Conservation (phyloP, 2,113 vertebrate species). For the Lampris megalopsis region DNA sequence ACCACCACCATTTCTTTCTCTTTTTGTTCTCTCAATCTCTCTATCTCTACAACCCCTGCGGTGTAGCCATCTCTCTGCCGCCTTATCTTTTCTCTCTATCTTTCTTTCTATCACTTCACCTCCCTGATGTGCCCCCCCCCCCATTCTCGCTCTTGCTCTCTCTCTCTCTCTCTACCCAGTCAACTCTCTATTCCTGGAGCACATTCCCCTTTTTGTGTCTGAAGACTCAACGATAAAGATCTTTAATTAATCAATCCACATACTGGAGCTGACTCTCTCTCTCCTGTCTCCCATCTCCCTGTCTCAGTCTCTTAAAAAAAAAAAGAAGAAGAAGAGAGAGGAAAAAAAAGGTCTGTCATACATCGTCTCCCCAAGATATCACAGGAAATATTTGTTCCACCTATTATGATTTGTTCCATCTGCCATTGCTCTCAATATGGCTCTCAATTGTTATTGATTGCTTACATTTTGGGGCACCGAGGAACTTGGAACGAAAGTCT, state of each 20-base stretch:
- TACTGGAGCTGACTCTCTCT: constrained; percentile 56
- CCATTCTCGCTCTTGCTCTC: constrained; percentile 14
- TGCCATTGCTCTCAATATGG: not conserved
- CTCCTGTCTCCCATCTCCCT: constrained; percentile 46
- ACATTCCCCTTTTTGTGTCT: constrained; percentile 41
- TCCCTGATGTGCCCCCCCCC: constrained; percentile 41
- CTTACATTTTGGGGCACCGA: constrained; percentile 20
- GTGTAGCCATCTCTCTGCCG: constrained; percentile 41
- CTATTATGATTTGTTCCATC: not conserved
- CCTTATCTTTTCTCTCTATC: constrained; percentile 12
- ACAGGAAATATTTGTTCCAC: constrained; percentile 32
- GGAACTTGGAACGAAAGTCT: constrained; percentile 27
- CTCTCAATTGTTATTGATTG: constrained; percentile 33
- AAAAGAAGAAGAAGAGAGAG: too few species aligned
- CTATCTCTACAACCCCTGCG: constrained; percentile 37
- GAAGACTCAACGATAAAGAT: constrained; percentile 73
- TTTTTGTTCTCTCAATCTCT: constrained; percentile 38
- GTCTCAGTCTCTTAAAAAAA: constrained; percentile 34
- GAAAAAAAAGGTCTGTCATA: constrained; percentile 48
- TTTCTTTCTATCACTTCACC: constrained; percentile 48
- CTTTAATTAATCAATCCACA: constrained; percentile 79
- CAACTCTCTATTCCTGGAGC: constrained; percentile 33
- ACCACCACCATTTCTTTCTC: too few species aligned
- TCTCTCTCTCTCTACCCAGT: constrained; percentile 21
- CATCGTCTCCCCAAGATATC: constrained; percentile 48